phyloP scores from a whole-genome alignment of 2,797 vertebrate genomes.

The Oreochromis grahami region DNA sequence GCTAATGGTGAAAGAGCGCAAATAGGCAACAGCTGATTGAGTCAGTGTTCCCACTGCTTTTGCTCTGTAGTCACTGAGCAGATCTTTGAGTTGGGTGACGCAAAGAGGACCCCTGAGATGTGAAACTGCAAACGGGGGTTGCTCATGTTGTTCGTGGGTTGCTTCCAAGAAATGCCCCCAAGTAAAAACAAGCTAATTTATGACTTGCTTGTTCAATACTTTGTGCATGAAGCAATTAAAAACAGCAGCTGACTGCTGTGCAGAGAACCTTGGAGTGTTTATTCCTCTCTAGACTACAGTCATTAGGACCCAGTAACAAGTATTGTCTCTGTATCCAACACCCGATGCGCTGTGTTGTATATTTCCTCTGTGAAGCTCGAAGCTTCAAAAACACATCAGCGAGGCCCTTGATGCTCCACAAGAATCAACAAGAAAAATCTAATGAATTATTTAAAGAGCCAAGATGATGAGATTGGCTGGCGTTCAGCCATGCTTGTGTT shows the following conservation, averaged over 20 bases:
- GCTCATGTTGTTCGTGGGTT: not conserved
- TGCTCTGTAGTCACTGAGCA: not conserved
- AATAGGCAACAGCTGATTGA: not conserved
- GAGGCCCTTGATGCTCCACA: not conserved
- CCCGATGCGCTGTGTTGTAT: not conserved
- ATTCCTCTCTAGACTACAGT: not conserved
- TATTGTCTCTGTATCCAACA: not conserved
- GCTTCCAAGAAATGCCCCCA: conserved; percentile 8
- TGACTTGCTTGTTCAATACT: not conserved
- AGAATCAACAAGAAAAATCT: not conserved
- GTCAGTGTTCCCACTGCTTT: not conserved
- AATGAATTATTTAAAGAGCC: not conserved
- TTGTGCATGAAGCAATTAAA: not conserved
- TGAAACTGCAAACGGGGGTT: not conserved
- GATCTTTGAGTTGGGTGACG: conserved; percentile 18
- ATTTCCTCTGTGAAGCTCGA: not conserved
- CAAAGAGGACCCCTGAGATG: not conserved
- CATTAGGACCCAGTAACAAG: not conserved
- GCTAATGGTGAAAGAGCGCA: not conserved
- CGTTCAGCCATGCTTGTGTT: not conserved
- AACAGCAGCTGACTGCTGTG: not conserved
- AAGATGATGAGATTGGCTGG: not conserved
- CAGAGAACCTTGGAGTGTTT: not conserved
- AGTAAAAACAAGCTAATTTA: conserved; percentile 10
- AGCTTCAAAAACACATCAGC: not conserved